Evolutionary conservation across 2,888 invertebrate species (phyloP).

Genomic region (Parnassius apollo): DNA sequence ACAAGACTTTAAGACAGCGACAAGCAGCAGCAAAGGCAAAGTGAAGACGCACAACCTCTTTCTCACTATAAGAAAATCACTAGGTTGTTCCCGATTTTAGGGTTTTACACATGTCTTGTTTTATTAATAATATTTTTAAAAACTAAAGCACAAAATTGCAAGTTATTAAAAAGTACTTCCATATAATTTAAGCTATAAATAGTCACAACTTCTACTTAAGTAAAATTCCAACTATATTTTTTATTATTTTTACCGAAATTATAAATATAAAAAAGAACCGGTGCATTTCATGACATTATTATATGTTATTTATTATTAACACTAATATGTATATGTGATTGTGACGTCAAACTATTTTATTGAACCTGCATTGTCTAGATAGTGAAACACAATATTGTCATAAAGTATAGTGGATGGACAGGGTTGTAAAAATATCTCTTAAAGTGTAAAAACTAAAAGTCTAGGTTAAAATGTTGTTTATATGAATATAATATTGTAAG

Average conservation of each 20-base stretch:
- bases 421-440: constrained; percentile 80
- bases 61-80: constrained; percentile 34
- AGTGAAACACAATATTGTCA: constrained; percentile 62
- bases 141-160: constrained; percentile 43
- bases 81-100: constrained; percentile 58
- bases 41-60: constrained; percentile 51
- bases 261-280: constrained; percentile 22
- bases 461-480: constrained; percentile 75
- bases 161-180: constrained; percentile 23
- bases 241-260: constrained; percentile 14
- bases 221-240: constrained; percentile 9
- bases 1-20: constrained; percentile 86
- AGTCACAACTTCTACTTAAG: constrained; percentile 9
- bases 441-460: constrained; percentile 68
- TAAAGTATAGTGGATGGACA: constrained; percentile 77
- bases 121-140: constrained; percentile 32
- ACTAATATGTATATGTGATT: constrained; percentile 26
- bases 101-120: constrained; percentile 39
- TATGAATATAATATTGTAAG: constrained; percentile 76
- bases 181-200: constrained; percentile 21
- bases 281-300: constrained; percentile 36
- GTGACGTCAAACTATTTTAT: constrained; percentile 37
- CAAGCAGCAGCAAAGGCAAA: constrained; percentile 80
- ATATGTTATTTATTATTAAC: constrained; percentile 18
- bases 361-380: constrained; percentile 52